A percentile compares a stretch with the other conserved stretches of the same genome.
These are phyloP conservation scores for Syrista parreyssii DNA, from an alignment of 2,888 invertebrate species.

Conservation along the genomic window DNA sequence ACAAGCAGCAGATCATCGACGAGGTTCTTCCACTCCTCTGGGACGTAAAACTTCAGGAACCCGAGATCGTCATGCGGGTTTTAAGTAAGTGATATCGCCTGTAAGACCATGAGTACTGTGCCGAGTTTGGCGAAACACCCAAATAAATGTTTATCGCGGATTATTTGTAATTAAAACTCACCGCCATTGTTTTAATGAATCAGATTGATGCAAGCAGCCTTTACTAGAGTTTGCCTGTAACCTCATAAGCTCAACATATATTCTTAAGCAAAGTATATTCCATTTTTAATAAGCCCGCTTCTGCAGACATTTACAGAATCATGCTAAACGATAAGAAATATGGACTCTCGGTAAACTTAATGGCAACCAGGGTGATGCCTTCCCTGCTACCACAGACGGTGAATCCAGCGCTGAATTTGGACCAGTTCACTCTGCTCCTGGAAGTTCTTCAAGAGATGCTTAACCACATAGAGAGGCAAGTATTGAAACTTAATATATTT, in stretches of 20 bases:
- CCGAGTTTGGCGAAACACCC: too few relatives aligned
- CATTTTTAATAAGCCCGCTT: slow-evolving; percentile 10
- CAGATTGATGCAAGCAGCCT: not conserved
- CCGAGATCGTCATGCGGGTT: slow-evolving; percentile 88
- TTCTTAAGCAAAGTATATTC: not conserved
- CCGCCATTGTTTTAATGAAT: not conserved
- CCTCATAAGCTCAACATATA: not conserved
- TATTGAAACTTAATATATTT: not conserved
- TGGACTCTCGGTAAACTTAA: slow-evolving; percentile 88
- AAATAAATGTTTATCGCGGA: not conserved
- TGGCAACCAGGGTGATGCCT: slow-evolving; percentile 95
- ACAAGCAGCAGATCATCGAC: slow-evolving; percentile 88
- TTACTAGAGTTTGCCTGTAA: not conserved
- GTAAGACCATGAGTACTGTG: not conserved
- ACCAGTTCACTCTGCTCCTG: slow-evolving; percentile 82
- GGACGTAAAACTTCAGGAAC: slow-evolving; percentile 87
- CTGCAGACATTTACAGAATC: slow-evolving; percentile 89
- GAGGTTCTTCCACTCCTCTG: slow-evolving; percentile 90
- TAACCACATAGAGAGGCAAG: slow-evolving; percentile 80
- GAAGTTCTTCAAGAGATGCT: slow-evolving; percentile 94
- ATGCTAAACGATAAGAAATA: slow-evolving; percentile 92
- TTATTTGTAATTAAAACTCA: not conserved
- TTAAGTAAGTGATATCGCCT: slow-evolving; percentile 82
- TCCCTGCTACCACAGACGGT: slow-evolving; percentile 91
- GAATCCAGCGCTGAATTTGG: slow-evolving; percentile 85